Evolutionary conservation across 1,140 invertebrate species (phyloP).

Genomic region (Drosophila pectinifera): DNA sequence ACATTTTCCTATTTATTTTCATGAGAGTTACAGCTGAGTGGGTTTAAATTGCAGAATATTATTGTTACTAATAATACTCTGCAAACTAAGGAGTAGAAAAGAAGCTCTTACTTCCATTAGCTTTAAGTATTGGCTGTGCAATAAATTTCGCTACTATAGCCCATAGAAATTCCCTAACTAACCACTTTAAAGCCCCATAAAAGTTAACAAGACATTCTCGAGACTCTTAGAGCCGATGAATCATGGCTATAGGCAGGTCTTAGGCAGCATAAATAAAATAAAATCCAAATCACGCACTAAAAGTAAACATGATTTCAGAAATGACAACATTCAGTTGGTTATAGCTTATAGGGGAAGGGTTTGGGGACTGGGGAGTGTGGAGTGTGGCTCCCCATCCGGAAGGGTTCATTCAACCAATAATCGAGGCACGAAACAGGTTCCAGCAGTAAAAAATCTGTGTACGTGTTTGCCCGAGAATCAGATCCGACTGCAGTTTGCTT

Average conservation of each 20-base stretch:
- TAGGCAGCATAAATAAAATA: conserved; percentile 5
- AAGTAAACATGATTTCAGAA: conserved; percentile 63
- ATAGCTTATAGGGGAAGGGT: conserved; percentile 10
- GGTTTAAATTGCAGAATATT: conserved; percentile 7
- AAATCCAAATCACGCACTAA: conserved; percentile 67
- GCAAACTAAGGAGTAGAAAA: neutral
- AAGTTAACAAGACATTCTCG: conserved; percentile 5
- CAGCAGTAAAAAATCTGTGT: conserved; percentile 58
- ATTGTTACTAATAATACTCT: too few species aligned
- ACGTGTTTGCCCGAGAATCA: conserved; percentile 42
- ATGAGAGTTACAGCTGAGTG: conserved; percentile 1
- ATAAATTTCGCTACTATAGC: conserved; percentile 2
- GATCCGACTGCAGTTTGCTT: conserved; percentile 55
- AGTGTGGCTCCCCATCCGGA: conserved; percentile 40
- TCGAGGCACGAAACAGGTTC: conserved; percentile 65
- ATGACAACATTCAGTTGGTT: conserved; percentile 49
- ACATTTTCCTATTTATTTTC: conserved; percentile 2
- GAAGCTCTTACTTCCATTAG: neutral
- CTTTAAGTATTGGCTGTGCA: neutral
- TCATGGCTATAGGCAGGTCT: conserved; percentile 29
- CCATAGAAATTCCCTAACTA: neutral
- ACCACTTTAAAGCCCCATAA: conserved; percentile 21
- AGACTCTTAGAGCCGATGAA: conserved; percentile 5
- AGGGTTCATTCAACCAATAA: conserved; percentile 80
- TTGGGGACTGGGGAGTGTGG: neutral